A percentile compares a stretch with the other conserved stretches of the same genome.
phyloP scores from a whole-genome alignment of 2,113 vertebrate genomes.

The Heterochromis multidens region DNA sequence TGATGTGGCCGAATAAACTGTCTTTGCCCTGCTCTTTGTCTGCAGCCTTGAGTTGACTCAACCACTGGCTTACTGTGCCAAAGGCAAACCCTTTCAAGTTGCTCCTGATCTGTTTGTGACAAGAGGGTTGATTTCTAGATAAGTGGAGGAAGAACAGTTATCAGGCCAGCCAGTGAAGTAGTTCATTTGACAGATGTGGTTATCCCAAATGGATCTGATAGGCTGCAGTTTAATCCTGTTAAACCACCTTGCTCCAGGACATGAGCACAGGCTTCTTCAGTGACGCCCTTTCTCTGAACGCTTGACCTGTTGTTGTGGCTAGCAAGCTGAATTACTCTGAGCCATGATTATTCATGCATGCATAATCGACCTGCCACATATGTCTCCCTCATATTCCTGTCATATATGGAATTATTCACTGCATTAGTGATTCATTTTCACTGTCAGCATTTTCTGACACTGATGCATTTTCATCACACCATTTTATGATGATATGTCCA shows the following conservation, averaged over 20 bases:
- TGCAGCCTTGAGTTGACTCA: conserved; percentile 26
- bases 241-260: conserved; percentile 65
- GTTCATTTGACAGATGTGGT: conserved; percentile 71
- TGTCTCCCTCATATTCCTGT: background rate
- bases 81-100: conserved; percentile 60
- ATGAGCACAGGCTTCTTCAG: conserved; percentile 36
- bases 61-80: conserved; percentile 36
- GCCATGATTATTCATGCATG: background rate
- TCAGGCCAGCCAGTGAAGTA: conserved; percentile 49
- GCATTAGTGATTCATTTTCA: background rate
- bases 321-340: background rate
- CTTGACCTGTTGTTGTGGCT: conserved; percentile 28
- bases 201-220: conserved; percentile 66
- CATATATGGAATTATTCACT: background rate
- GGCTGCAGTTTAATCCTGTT: conserved; percentile 69
- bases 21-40: conserved; percentile 50
- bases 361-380: background rate
- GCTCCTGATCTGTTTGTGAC: conserved; percentile 49
- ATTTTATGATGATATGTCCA: background rate
- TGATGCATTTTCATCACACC: background rate
- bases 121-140: conserved; percentile 57
- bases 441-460: background rate
- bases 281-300: conserved; percentile 48
- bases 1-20: background rate
- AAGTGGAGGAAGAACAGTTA: conserved; percentile 43